Evolutionary conservation across 1,140 invertebrate genomes (phyloP).

Genomic region (Antheraea pernyi): DNA sequence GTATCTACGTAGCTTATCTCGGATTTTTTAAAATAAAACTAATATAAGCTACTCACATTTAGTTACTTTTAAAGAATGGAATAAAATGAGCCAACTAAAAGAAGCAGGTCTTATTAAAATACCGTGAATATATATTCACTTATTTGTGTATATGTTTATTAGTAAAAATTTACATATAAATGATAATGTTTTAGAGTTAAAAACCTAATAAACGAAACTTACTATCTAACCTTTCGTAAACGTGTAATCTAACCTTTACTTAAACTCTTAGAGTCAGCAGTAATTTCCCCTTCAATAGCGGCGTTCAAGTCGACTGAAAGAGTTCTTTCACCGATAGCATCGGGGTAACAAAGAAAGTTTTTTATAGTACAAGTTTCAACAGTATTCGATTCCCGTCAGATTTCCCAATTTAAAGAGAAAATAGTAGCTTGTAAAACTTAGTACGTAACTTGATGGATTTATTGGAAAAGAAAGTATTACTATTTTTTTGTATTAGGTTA

Average conservation of each 20-base stretch:
- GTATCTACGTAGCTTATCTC: no score
- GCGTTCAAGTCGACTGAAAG: slow-evolving; percentile 48
- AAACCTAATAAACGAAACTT: background rate
- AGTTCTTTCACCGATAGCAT: slow-evolving; percentile 63
- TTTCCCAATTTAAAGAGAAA: slow-evolving; percentile 68
- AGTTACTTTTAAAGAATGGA: no score
- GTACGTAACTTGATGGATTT: background rate
- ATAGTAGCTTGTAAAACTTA: slow-evolving; percentile 49
- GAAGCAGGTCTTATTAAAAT: no score
- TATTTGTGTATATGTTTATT: no score
- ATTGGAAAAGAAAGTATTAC: background rate
- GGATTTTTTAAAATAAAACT: no score
- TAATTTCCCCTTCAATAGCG: slow-evolving; percentile 33
- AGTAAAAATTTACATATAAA: no score
- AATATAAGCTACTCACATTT: no score
- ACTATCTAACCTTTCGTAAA: background rate
- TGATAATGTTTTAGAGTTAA: no score
- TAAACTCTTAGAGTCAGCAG: slow-evolving; percentile 11
- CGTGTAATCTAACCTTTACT: slow-evolving; percentile 7
- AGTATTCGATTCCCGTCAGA: slow-evolving; percentile 57
- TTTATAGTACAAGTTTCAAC: slow-evolving; percentile 65
- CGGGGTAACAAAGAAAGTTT: slow-evolving; percentile 74
- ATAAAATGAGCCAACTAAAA: no score
- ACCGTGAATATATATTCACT: no score
- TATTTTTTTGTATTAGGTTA: background rate